Evolutionary conservation across 2,113 vertebrate genomes (phyloP), one percentile per base, ranked within the genome.

Genomic region (Caloenas nicobarica): DNA sequence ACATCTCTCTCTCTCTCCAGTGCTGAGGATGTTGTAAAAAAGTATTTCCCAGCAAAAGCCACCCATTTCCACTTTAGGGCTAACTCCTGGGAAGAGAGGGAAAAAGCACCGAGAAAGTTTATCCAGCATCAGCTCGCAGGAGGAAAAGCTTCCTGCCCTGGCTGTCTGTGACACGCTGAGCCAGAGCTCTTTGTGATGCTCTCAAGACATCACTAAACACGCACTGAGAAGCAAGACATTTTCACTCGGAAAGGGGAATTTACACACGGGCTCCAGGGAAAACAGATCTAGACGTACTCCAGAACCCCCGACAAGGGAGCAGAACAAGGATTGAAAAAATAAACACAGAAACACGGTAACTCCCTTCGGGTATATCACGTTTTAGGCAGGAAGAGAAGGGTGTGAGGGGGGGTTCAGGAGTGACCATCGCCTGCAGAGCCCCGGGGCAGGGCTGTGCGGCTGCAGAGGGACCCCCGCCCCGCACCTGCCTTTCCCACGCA

Each of bases 41-140:
- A 89, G 53, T 91, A 72, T 78, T 94, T 69, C 80, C 68, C 74
- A 77, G 92, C 85, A 88, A 91, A 87, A 97, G 58, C 83, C 85
- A 95, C 50, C 36, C 74, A 87, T 91, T 93, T 91, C 69, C 74
- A 92, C 89, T 89, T 62, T 24, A 53, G 56, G 38, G 77, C 68
- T 48, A 81, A 94, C 91, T 93, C 78, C 54, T 48, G 62, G 81
- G 62, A 94, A 94, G 51, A 88, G 73, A 76, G 21, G 33, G 78
- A 40, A 72, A 78, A 79, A 96, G 74, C 88, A 81, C 60, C 9
- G 21, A 71, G 51, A 93, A 91, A 87, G 93, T 95, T 91, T 93
- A 70, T 13, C 69, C 23, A 34, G 66, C 62, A 73, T 44, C 50
- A 85, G 71, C 57, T 68, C 34, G 9, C 48, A 53, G 77, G 29